Percentiles rank a stretch among this genome's conserved stretches.
phyloP scores from a whole-genome alignment of 1,140 invertebrate species.

The Chymomyza costata region DNA sequence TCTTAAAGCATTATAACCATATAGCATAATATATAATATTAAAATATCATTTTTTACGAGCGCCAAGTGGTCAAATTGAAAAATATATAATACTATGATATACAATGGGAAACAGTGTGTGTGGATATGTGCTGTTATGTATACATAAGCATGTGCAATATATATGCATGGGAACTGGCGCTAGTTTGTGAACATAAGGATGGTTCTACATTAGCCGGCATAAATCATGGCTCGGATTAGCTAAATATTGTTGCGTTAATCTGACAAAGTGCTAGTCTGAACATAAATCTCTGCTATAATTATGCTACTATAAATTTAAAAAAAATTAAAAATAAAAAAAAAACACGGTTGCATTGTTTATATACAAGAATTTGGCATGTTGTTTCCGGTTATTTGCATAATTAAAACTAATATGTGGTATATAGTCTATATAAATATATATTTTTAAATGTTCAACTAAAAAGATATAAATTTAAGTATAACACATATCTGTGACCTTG shows the following conservation, averaged over 20 bases:
- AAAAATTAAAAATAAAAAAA: too few relatives aligned
- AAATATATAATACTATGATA: constrained; percentile 28
- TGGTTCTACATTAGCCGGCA: constrained; percentile 16
- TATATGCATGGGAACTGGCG: constrained; percentile 29
- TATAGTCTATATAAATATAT: too few relatives aligned
- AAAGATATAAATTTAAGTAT: too few relatives aligned
- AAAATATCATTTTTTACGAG: constrained; percentile 63
- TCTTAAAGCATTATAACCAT: too few relatives aligned
- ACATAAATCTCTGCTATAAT: constrained; percentile 40
- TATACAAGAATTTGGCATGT: constrained; percentile 18
- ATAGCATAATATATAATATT: constrained; percentile 41
- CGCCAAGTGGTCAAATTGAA: constrained; percentile 54
- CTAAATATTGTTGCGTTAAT: constrained; percentile 25
- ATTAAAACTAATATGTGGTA: too few relatives aligned
- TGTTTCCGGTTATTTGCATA: constrained; percentile 45
- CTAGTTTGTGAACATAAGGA: constrained; percentile 19
- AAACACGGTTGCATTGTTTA: constrained; percentile 28
- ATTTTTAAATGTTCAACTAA: too few relatives aligned
- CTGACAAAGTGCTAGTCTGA: constrained; percentile 31
- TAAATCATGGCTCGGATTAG: constrained; percentile 48
- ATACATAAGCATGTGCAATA: constrained; percentile 8
- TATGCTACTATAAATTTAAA: constrained; percentile 24
- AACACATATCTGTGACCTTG: too few relatives aligned
- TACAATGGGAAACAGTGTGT: neutral
- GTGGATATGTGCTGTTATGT: neutral